These are phyloP conservation scores for Girardinichthys multiradiatus DNA, from an alignment of 2,113 vertebrate species.

Conservation along the genomic window DNA sequence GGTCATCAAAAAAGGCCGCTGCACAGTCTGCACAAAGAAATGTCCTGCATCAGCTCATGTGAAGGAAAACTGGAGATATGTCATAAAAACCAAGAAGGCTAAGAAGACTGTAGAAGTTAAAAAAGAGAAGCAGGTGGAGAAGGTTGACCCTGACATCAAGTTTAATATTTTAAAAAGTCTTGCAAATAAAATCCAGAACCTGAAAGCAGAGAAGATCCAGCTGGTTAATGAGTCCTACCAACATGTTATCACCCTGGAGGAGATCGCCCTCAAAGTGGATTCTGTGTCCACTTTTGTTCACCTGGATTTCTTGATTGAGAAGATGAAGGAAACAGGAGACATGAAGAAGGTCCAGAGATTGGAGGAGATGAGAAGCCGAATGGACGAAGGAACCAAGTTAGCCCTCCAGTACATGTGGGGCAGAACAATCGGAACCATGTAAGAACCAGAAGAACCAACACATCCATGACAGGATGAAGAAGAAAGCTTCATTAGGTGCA, in stretches of 20 bases:
- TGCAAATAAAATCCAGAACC: background rate
- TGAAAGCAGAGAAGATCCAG: background rate
- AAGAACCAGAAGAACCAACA: background rate
- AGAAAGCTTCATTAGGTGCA: too few species aligned
- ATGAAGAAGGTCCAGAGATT: background rate
- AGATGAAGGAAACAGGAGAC: slow-evolving; percentile 2
- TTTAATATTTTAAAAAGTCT: background rate
- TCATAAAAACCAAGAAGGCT: slow-evolving; percentile 11
- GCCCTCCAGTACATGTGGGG: background rate
- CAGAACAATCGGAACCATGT: background rate
- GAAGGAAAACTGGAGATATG: slow-evolving; percentile 25
- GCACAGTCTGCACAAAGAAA: background rate
- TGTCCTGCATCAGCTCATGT: slow-evolving; percentile 18
- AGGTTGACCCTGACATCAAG: background rate
- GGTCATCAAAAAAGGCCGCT: background rate
- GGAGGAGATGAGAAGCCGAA: background rate
- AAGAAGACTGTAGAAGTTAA: background rate
- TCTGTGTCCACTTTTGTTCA: background rate
- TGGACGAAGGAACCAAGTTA: background rate
- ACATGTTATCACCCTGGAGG: slow-evolving; percentile 13
- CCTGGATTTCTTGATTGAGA: slow-evolving; percentile 11
- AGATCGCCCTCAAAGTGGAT: background rate
- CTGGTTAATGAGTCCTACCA: slow-evolving; percentile 4
- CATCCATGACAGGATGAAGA: background rate
- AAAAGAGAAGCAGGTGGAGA: background rate